Evolutionary conservation across 2,888 invertebrate species (phyloP).

Genomic region (Podabrus alpinus): DNA sequence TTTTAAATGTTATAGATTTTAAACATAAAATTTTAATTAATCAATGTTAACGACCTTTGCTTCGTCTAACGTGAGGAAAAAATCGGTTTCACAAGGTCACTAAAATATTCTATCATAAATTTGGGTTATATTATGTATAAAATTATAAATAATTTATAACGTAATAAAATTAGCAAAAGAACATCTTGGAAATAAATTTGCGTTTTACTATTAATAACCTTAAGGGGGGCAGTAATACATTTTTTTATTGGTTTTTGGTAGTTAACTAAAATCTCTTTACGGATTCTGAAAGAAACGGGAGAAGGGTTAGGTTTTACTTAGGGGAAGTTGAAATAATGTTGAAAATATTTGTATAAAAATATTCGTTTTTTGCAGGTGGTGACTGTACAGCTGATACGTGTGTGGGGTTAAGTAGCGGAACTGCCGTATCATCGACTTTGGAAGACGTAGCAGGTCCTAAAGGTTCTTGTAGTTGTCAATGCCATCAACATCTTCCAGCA

Average conservation of each 20-base stretch:
- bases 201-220: neutral
- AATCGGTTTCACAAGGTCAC: neutral
- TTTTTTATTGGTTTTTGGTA: no score
- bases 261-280: no score
- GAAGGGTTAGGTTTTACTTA: no score
- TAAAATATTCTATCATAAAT: neutral
- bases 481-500: constrained; percentile 74
- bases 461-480: constrained; percentile 75
- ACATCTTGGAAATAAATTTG: neutral
- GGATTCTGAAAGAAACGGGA: no score
- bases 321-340: no score
- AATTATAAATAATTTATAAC: neutral
- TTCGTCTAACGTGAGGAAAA: neutral
- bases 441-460: constrained; percentile 40
- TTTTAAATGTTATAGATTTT: constrained; percentile 1
- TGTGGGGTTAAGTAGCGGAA: constrained; percentile 70
- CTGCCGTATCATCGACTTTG: constrained; percentile 58
- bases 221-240: neutral
- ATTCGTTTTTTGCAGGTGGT: constrained; percentile 56
- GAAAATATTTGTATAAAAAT: neutral
- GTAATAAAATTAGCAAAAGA: neutral
- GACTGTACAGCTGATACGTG: constrained; percentile 68
- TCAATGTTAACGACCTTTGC: neutral
- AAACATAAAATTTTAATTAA: neutral
- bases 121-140: neutral